A percentile compares a stretch with the other conserved stretches of the same genome.
Conservation (phyloP, 2,113 vertebrate genomes). For the Stigmatopora argus region DNA sequence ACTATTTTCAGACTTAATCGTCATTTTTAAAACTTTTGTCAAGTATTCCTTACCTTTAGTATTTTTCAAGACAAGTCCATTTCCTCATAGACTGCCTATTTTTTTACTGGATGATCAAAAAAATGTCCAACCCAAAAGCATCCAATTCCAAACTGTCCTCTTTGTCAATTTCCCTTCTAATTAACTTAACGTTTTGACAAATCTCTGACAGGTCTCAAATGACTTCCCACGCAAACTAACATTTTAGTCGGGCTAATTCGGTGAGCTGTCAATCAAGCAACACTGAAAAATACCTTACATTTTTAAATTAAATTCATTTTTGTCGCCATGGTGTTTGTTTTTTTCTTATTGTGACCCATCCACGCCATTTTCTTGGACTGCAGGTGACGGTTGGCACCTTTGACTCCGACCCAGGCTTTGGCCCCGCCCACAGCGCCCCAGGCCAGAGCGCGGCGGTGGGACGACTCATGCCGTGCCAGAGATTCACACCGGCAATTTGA, state of each 20-base stretch:
- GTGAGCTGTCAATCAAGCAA: not conserved
- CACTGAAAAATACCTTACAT: too few species aligned
- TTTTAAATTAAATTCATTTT: too few species aligned
- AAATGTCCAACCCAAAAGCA: too few species aligned
- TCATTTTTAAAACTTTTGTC: too few species aligned
- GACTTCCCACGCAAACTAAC: not conserved
- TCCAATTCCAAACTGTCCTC: too few species aligned
- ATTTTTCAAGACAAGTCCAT: too few species aligned
- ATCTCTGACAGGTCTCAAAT: too few species aligned
- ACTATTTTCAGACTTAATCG: too few species aligned
- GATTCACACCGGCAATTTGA: slow-evolving; percentile 74
- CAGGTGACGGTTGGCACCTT: slow-evolving; percentile 52
- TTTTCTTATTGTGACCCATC: not conserved
- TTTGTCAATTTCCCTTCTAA: not conserved
- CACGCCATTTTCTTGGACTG: not conserved
- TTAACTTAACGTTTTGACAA: not conserved
- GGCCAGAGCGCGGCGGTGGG: slow-evolving; percentile 44
- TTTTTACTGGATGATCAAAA: too few species aligned
- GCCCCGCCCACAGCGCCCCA: slow-evolving; percentile 33
- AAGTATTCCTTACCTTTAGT: too few species aligned
- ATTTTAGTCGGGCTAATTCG: not conserved
- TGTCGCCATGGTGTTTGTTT: too few species aligned
- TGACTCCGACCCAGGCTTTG: slow-evolving; percentile 21
- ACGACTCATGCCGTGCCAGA: slow-evolving; percentile 70
- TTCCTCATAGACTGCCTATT: too few species aligned